Base-by-base conservation (phyloP, 2,113 vertebrate species). In the Pao palembangensis region DNA sequence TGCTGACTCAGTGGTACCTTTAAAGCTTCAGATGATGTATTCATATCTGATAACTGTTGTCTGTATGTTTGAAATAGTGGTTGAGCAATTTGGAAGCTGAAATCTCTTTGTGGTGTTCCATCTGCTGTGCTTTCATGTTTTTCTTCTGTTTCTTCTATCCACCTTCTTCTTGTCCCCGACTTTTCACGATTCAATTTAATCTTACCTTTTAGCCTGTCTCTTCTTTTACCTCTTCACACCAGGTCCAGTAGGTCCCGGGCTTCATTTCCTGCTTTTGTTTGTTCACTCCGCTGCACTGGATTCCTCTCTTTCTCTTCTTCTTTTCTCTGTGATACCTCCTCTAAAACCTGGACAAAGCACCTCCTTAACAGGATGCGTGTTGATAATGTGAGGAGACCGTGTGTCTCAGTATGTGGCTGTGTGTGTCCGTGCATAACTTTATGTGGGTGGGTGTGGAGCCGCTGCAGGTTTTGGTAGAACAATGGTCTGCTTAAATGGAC, bases 401-500 rank as follows among this genome's bases (percentile, higher is more conserved):
- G 51, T 20, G 42, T 53, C 10, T 46, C 19, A 21, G 21, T 52
- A 8, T 52, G 51, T 52, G 6, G 70, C 4, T 50, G 59, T 50
- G 62, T 43, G 71, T 61, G 63, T 44, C 44, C 34, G n/a, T 74
- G 67, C 61, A 52, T 64, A 47, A 23, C 20, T 38, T 3, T 47
- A 44, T 42, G 20, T 53, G 59, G 31, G 20, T 52, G 59, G 25
- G 44, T 42, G 18, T 51, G 28, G 55, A 42, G 52, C 19, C 17
- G 18, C 5, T 2, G 21, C 38, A 61, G 55, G 43, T 74, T 61
- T 76, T 50, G 47, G 50, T 18, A 10, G 61, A 75, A 67, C 60
- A 57, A 41, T 18, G 21, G 1, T 44, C 47, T n/a, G 47, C 77
- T 79, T 74, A 68, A 74, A 71, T 70, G 48, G 67, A 62, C 34